These are phyloP conservation scores for Agapornis canus DNA, from an alignment of 2,797 vertebrate species.

Conservation along the genomic window DNA sequence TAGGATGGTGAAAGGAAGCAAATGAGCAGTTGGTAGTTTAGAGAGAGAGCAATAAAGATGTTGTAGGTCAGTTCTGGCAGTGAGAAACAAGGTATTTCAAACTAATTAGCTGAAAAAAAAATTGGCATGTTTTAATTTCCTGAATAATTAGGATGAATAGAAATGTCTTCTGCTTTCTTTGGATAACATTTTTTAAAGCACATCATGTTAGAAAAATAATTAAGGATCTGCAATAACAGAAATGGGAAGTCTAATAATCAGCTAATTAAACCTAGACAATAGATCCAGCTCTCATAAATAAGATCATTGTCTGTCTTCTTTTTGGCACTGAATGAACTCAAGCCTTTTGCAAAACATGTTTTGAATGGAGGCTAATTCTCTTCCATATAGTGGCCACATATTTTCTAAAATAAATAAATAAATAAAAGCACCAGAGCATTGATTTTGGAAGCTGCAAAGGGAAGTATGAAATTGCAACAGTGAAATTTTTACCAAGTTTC, in stretches of 20 bases:
- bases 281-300: neutral
- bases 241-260: slow-evolving; percentile 43
- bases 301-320: neutral
- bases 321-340: neutral
- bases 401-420: neutral
- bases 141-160: neutral
- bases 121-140: neutral
- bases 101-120: slow-evolving; percentile 8
- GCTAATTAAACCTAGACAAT: slow-evolving; percentile 24
- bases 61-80: neutral
- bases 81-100: neutral
- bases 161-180: slow-evolving; percentile 37
- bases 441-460: neutral
- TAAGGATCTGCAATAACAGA: slow-evolving; percentile 29
- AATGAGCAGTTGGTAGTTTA: neutral
- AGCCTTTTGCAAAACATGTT: slow-evolving; percentile 24
- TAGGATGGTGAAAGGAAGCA: neutral
- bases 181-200: neutral
- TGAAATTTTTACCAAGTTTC: neutral
- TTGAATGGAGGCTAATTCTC: neutral
- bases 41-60: neutral
- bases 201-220: neutral
- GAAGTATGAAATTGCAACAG: neutral
- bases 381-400: neutral
- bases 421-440: neutral